phyloP scores from a whole-genome alignment of 2,797 vertebrate species.

The Falco peregrinus region DNA sequence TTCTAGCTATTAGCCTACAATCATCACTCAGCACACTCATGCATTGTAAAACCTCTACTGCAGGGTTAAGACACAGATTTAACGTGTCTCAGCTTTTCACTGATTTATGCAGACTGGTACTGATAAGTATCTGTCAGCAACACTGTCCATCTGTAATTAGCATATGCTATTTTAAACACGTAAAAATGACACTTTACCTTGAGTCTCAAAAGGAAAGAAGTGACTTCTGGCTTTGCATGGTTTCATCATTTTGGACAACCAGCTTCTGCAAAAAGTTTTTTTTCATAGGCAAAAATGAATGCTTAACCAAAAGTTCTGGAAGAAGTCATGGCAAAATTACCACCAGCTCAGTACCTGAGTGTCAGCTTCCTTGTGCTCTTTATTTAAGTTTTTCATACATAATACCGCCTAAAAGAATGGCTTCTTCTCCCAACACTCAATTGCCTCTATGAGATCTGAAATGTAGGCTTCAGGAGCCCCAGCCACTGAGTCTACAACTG shows the following conservation, averaged over 20 bases:
- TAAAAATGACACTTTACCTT: background rate
- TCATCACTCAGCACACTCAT: accelerated
- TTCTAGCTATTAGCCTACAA: background rate
- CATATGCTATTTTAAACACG: background rate
- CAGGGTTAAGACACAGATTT: background rate
- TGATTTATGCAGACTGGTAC: background rate
- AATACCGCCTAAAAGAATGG: background rate
- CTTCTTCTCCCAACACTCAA: background rate
- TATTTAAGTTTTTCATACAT: background rate
- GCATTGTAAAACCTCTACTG: background rate
- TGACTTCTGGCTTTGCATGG: background rate
- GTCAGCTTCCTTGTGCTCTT: background rate
- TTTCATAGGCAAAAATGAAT: background rate
- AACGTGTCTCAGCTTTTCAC: background rate
- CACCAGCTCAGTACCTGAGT: background rate
- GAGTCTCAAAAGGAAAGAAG: background rate
- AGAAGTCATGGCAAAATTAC: background rate
- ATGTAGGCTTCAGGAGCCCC: background rate
- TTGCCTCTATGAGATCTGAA: background rate
- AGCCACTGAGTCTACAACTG: background rate
- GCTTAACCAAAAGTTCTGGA: background rate
- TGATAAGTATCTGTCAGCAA: background rate
- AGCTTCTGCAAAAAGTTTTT: background rate
- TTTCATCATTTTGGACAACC: background rate
- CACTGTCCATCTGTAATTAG: background rate